Conservation (phyloP, 2,113 vertebrate species). For the Mobula hypostoma region DNA sequence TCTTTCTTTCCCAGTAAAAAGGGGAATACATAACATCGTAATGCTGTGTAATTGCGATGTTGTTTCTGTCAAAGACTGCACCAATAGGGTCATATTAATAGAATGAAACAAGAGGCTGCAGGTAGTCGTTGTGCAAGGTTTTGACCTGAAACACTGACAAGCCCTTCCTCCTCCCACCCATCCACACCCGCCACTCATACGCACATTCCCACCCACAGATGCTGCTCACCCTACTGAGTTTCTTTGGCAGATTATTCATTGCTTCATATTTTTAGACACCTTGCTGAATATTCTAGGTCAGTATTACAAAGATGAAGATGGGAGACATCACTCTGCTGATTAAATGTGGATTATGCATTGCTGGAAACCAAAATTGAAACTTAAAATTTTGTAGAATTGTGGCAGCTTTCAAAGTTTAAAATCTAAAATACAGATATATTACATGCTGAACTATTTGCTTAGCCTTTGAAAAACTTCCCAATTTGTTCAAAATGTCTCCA, state of each 20-base stretch:
- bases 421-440: not conserved
- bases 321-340: not conserved
- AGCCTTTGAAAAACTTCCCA: not conserved
- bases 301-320: not conserved
- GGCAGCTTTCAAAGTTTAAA: not conserved
- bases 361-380: not conserved
- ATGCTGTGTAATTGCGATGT: too few species aligned
- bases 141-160: too few species aligned
- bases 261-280: not conserved
- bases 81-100: not conserved
- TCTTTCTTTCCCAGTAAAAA: not conserved
- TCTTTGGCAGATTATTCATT: too few species aligned
- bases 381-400: not conserved
- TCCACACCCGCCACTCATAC: too few species aligned
- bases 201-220: too few species aligned
- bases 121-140: too few species aligned
- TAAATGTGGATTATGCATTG: not conserved
- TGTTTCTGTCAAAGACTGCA: too few species aligned
- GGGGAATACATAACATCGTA: not conserved
- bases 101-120: too few species aligned
- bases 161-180: too few species aligned
- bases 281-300: not conserved
- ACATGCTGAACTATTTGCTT: not conserved
- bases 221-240: not conserved
- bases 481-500: not conserved